Base-by-base conservation (phyloP, 2,888 invertebrate species). In the Sepioteuthis lessoniana region DNA sequence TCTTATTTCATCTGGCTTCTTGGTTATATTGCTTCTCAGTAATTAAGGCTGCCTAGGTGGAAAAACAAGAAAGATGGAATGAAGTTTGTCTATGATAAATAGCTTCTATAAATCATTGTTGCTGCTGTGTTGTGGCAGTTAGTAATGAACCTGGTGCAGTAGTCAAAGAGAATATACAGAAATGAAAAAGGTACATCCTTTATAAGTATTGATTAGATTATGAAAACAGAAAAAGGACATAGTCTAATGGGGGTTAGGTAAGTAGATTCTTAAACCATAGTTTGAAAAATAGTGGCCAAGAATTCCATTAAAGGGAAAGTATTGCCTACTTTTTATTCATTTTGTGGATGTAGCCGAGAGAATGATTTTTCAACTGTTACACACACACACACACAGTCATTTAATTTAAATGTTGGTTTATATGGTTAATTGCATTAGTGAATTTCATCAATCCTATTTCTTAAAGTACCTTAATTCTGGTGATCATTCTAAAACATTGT, bases 31-130 rank as follows among this genome's bases (percentile, higher is more conserved):
- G 76, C 76, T 35, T 76, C n/a, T 35, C 76, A 5, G 21, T 55
- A 25, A 55, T 28, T 55, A 55, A 55, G 25, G 25, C 25, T 55
- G 55, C 55, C 28, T 55, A 25, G 21, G 55, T 55, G 55, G 55
- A 55, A 76, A 76, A 76, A 76, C n/a, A 76, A 76, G n/a, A 76
- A 55, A n/a, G 3, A 35, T 13, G 76, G 16, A 76, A 76, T 76
- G 76, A 35, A 76, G n/a, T 76, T 76, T 76, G n/a, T 16, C 76
- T 16, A 35, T 35, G 76, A 76, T 76, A n/a, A 76, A 76, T 76
- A 76, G 76, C n/a, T 76, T 35, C 76, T 76, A 76, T 76, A 76
- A 76, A 76, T 76, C 76, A 76, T 76, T 76, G n/a, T 76, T 76
- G n/a, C 76, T 76, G 76, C 35, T 76, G 76, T 35, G 35, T 76